A percentile compares a stretch with the other conserved stretches of the same genome.
Conservation (phyloP, 2,113 vertebrate species). For the Tiliqua scincoides region DNA sequence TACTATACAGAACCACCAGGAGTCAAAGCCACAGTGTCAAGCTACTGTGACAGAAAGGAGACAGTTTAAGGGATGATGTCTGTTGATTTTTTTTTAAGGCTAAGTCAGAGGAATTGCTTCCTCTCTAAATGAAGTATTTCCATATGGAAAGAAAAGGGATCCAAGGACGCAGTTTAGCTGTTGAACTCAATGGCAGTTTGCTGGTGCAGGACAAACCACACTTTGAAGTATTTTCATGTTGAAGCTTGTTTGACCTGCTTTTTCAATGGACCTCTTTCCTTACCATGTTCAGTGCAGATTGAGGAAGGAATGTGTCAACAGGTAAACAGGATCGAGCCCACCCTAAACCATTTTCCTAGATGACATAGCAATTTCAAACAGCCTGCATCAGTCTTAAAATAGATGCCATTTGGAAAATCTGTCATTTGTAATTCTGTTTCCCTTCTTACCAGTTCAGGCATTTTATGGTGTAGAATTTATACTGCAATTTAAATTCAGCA, state of each 20-base stretch:
- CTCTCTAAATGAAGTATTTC: constrained; percentile 43
- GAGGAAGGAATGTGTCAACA: background rate
- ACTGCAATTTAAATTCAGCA: constrained; percentile 52
- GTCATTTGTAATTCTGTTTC: constrained; percentile 40
- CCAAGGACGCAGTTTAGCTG: constrained; percentile 23
- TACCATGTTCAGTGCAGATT: constrained; percentile 25
- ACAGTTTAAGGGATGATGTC: constrained; percentile 39
- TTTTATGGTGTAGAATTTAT: constrained; percentile 52
- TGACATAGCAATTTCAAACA: constrained; percentile 34
- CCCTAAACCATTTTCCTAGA: constrained; percentile 35
- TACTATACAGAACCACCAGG: background rate
- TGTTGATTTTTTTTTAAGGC: constrained; percentile 26
- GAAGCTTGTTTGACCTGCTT: background rate
- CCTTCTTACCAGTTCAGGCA: constrained; percentile 42
- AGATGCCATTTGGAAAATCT: constrained; percentile 44
- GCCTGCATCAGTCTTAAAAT: constrained; percentile 33
- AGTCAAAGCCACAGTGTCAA: background rate
- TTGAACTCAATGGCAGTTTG: background rate
- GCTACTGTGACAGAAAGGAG: background rate
- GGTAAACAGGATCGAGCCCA: constrained; percentile 43
- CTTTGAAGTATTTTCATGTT: background rate
- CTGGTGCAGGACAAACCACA: background rate
- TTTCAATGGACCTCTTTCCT: background rate
- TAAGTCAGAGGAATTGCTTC: constrained; percentile 29
- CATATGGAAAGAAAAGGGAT: constrained; percentile 46